Conservation (phyloP, 2,888 invertebrate species). For the Catocala fraxini region DNA sequence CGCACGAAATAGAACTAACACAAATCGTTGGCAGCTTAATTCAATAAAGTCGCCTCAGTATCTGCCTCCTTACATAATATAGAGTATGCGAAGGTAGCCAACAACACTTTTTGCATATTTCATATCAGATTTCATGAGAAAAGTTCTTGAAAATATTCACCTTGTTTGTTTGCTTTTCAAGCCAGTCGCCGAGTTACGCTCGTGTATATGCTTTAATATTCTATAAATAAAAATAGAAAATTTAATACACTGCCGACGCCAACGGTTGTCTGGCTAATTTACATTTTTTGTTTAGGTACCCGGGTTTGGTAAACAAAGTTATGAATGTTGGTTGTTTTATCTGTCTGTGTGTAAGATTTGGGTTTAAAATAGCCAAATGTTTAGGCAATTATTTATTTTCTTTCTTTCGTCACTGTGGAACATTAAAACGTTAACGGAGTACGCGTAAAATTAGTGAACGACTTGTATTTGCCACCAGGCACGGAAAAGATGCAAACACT, state of each 20-base stretch:
- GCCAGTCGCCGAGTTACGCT: constrained; percentile 13
- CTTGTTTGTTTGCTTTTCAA: constrained; percentile 41
- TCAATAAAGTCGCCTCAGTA: constrained; percentile 52
- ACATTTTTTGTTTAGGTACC: constrained; percentile 5
- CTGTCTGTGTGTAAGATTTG: not conserved
- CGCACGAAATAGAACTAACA: constrained; percentile 20
- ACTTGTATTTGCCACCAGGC: too few relatives aligned
- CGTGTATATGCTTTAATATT: constrained; percentile 24
- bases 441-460: too few relatives aligned
- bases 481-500: too few relatives aligned
- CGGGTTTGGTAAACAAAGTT: constrained; percentile 3
- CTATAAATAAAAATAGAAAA: constrained; percentile 33
- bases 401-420: too few relatives aligned
- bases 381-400: too few relatives aligned
- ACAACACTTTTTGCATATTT: constrained; percentile 65
- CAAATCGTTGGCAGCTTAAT: constrained; percentile 45
- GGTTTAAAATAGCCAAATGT: not conserved
- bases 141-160: constrained; percentile 50
- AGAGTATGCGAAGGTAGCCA: constrained; percentile 43
- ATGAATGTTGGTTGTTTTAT: not conserved
- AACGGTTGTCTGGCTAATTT: constrained; percentile 9
- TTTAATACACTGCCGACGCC: constrained; percentile 15
- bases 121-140: constrained; percentile 59
- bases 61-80: constrained; percentile 35
- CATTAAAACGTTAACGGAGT: too few relatives aligned